Evolutionary conservation across 1,140 invertebrate species (phyloP).

Genomic region (Neodiprion lecontei): DNA sequence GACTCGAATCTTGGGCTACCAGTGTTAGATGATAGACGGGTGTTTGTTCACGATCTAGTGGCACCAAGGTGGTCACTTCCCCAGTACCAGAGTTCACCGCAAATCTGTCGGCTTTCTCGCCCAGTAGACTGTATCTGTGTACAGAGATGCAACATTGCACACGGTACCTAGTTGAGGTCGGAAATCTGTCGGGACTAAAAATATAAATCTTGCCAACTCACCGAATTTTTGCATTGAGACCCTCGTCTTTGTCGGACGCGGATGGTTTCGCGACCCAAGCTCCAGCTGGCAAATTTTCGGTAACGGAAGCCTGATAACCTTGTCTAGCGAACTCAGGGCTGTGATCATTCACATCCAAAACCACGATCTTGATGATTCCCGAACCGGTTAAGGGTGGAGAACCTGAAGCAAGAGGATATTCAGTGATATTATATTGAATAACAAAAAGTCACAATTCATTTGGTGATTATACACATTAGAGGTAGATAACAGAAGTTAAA

Average conservation of each 20-base stretch:
- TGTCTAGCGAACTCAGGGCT: constrained; percentile 83
- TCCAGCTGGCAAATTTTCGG: constrained; percentile 78
- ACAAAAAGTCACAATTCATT: constrained; percentile 4
- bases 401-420: constrained; percentile 65
- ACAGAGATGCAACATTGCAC: constrained; percentile 14
- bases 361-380: constrained; percentile 84
- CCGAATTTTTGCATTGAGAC: constrained; percentile 84
- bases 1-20: constrained; percentile 86
- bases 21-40: constrained; percentile 80
- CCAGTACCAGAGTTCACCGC: constrained; percentile 77
- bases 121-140: constrained; percentile 75
- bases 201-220: constrained; percentile 41
- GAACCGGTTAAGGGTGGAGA: constrained; percentile 88
- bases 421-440: constrained; percentile 8
- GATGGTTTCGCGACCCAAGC: constrained; percentile 75
- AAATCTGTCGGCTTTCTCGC: constrained; percentile 81
- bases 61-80: constrained; percentile 72
- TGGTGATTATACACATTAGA: background rate
- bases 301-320: constrained; percentile 77
- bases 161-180: background rate
- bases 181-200: background rate
- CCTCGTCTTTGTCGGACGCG: constrained; percentile 82
- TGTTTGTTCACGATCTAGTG: constrained; percentile 82
- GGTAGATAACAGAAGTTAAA: background rate
- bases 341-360: constrained; percentile 95